These are phyloP conservation scores for Synanthedon vespiformis DNA, from an alignment of 2,888 invertebrate genomes.

Conservation along the genomic window DNA sequence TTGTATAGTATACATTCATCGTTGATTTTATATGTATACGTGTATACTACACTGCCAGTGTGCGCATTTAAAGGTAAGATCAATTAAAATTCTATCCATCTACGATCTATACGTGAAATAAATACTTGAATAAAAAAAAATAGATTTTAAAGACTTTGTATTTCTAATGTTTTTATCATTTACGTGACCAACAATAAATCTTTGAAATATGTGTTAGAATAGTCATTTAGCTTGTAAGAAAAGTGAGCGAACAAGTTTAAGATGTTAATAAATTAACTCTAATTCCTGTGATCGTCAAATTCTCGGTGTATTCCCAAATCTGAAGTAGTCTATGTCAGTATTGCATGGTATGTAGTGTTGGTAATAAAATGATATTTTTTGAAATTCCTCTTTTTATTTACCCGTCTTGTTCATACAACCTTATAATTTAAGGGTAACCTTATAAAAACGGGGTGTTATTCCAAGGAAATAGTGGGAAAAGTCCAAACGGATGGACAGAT, in stretches of 20 bases:
- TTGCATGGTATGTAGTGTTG: conserved; percentile 64
- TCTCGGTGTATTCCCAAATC: conserved; percentile 49
- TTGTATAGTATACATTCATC: conserved; percentile 27
- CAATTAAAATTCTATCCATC: conserved; percentile 7
- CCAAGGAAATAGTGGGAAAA: too few species aligned
- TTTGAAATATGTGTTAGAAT: conserved; percentile 36
- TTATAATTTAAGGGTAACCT: neutral
- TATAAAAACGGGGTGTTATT: too few species aligned
- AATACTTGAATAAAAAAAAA: conserved; percentile 18
- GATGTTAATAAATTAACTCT: conserved; percentile 35
- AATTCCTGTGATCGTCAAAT: conserved; percentile 57
- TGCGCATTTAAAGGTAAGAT: conserved; percentile 36
- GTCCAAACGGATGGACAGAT: too few species aligned
- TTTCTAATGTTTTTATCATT: conserved; percentile 53
- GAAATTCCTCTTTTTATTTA: conserved; percentile 12
- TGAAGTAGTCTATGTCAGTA: conserved; percentile 50
- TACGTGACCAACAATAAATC: conserved; percentile 60
- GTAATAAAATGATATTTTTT: conserved; percentile 66
- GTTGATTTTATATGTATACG: conserved; percentile 20
- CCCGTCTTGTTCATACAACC: neutral
- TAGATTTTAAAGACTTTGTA: conserved; percentile 41
- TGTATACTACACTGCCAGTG: conserved; percentile 40
- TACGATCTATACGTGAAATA: conserved; percentile 5
- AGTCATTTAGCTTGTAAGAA: conserved; percentile 51
- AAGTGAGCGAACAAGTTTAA: conserved; percentile 51